Percentiles rank a stretch among this genome's conserved stretches.
These are phyloP conservation scores for Plecotus auritus DNA, from an alignment of 2,113 vertebrate genomes.

Conservation along the genomic window DNA sequence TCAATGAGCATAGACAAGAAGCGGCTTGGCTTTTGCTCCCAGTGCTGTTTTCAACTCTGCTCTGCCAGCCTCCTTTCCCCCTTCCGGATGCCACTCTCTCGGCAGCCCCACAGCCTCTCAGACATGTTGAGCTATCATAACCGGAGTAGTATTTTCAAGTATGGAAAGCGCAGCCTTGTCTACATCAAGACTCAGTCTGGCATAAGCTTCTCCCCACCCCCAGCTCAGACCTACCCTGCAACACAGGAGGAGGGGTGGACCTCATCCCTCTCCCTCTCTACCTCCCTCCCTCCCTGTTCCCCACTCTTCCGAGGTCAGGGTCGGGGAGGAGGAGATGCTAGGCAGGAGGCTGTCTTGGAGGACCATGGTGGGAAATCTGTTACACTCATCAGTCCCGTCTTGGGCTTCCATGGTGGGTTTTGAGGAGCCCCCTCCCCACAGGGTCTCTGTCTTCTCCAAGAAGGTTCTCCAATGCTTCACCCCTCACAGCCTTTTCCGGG, in stretches of 20 bases:
- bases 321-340: fast-evolving
- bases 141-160: neutral
- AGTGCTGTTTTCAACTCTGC: neutral
- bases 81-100: neutral
- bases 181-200: neutral
- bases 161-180: neutral
- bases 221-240: neutral
- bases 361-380: neutral
- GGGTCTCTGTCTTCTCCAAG: neutral
- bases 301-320: neutral
- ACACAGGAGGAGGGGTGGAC: neutral
- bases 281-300: neutral
- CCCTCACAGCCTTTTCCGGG: neutral
- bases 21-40: neutral
- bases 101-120: neutral
- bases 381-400: neutral
- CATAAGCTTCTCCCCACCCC: too few relatives aligned
- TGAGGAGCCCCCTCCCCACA: neutral
- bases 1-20: neutral
- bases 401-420: neutral
- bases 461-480: neutral
- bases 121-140: neutral
- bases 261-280: neutral
- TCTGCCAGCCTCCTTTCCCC: neutral
- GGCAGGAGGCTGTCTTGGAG: too few relatives aligned